Base-by-base conservation (phyloP, 2,888 invertebrate species). In the Portevinia maculata region DNA sequence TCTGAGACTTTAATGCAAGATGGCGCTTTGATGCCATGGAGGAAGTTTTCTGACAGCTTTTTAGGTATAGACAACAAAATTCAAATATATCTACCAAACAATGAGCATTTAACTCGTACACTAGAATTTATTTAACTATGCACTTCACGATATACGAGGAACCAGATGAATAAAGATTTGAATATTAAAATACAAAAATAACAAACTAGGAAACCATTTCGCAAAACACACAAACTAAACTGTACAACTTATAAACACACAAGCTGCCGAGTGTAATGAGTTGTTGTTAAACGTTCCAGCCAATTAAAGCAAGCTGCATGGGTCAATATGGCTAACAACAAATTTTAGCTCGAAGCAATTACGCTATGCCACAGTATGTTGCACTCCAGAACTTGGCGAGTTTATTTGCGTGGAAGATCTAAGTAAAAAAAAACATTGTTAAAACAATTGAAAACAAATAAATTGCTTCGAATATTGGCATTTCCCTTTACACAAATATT, bases 371-470 rank as follows among this genome's bases (percentile, higher is more conserved):
- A 17, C 55, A 52, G 59, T 60, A 55, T 69, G 74, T 69, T 55
- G 15, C 48, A 50, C 57, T 34, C 24, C 39, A 70, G 69, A 32
- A 44, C 75, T 59, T 34, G 13, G n/a, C 59, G 46, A 24, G 44
- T 59, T 46, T 75, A 75, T 81, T 73, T 78, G 48, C 65, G 62
- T 67, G 50, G 17, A 76, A 55, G 57, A 60, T 64, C 34, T 32
- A 67, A 52, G 19, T 24, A 39, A 53, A 37, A 39, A 62, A 46
- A 32, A 32, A 69, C 52, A 53, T 76, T 76, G 76, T 55, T 71
- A 67, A 71, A 71, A 78, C 83, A 83, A 83, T 83, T 83, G 83
- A 83, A 83, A 83, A 67, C 78, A 83, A 78, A 83, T 83, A 83
- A 83, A 78, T 78, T 71, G 83, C 76, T 73, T 67, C 71, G 67